These are phyloP conservation scores for Amphipoea oculea DNA, from an alignment of 2,888 invertebrate genomes.

Conservation along the genomic window DNA sequence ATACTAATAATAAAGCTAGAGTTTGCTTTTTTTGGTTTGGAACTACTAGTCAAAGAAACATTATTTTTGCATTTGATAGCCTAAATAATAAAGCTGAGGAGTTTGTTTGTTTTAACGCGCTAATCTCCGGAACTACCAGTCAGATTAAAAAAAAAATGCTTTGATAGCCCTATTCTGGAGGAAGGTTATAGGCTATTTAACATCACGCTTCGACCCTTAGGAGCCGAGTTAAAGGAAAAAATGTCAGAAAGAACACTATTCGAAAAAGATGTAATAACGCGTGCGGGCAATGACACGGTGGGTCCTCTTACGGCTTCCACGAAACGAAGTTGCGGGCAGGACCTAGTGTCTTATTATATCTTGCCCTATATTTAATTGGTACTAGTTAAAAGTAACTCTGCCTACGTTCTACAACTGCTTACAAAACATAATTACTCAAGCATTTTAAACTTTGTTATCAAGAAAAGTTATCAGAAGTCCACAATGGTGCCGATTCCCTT, in stretches of 20 bases:
- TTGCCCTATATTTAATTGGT: neutral
- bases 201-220: neutral
- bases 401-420: neutral
- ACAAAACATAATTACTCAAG: constrained; percentile 4
- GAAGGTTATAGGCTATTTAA: neutral
- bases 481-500: too few species aligned
- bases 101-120: too few species aligned
- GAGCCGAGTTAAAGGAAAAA: neutral
- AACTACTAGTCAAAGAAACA: neutral
- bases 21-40: neutral
- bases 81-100: too few species aligned
- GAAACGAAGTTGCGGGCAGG: neutral
- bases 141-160: too few species aligned
- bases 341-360: neutral
- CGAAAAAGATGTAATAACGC: neutral
- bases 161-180: too few species aligned
- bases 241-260: neutral
- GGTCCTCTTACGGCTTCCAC: too few species aligned
- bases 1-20: neutral
- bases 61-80: too few species aligned
- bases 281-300: too few species aligned
- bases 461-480: constrained; percentile 24
- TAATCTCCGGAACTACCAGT: too few species aligned
- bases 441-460: constrained; percentile 19
- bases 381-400: neutral